Base-by-base conservation (phyloP, 2,888 invertebrate species). In the Archaeoteleia sp. region DNA sequence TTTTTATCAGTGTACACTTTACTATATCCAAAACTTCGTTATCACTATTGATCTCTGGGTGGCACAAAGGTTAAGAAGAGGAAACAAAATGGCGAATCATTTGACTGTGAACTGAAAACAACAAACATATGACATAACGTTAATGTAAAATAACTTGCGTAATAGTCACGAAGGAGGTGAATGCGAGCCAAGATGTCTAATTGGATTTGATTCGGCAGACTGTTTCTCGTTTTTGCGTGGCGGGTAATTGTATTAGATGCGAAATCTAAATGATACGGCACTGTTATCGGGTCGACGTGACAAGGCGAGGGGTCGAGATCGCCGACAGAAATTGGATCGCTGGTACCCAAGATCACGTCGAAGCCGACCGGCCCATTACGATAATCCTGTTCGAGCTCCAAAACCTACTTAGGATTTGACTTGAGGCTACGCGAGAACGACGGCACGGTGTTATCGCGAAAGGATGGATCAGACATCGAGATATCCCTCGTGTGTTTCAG, bases 301-400 rank as follows among this genome's bases (percentile, higher is more conserved):
- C 48, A 57, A 67, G 62, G 62, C 53, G 30, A 46, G 48, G 43
- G 61, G 39, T 57, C 67, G 67, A 42, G 57, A 67, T 57, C 67
- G 62, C 49, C 57, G 60, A 60, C 55, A 57, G 68, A 65, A 67
- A 67, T 65, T 66, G 67, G 67, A 67, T 62, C 67, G 54, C 60
- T 67, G 67, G 53, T 58, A 49, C 76, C 76, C 69, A 77, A 77
- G 74, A 71, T 77, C 71, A 68, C 71, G 70, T 72, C 73, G 74
- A 80, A 81, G 76, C 80, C 78, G 78, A 73, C 76, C 67, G 74
- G 73, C 78, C 79, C 79, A 80, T 82, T 82, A 82, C 81, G 77
- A 81, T 82, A 82, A 82, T 82, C 81, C 81, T 76, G 79, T 78
- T 81, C 81, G 79, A 80, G 78, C 77, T 55, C 74, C 67, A 67